Conservation (phyloP, 2,888 invertebrate species). For the Lithophane semibrunnea region DNA sequence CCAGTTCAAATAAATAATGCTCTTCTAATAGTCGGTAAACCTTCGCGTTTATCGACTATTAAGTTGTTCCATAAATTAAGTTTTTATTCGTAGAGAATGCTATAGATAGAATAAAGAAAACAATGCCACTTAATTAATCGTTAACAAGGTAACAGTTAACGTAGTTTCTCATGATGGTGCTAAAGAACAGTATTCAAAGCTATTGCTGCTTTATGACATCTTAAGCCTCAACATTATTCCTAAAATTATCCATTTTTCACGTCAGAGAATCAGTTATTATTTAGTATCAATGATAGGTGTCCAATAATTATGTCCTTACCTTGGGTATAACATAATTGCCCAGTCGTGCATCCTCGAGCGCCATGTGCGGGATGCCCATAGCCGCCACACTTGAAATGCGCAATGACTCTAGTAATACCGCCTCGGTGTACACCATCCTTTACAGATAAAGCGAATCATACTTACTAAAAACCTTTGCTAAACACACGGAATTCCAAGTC, state of each 20-base stretch:
- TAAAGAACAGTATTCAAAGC: neutral
- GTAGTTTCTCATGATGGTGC: neutral
- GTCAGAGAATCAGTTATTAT: no score
- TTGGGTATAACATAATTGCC: conserved; percentile 94
- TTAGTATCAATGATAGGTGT: neutral
- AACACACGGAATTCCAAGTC: neutral
- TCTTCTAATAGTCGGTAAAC: neutral
- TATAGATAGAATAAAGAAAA: neutral
- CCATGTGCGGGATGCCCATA: conserved; percentile 95
- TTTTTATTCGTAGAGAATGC: neutral
- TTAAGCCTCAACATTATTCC: neutral
- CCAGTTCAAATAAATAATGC: neutral
- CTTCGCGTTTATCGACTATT: neutral
- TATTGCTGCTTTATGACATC: neutral
- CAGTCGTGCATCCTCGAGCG: conserved; percentile 92
- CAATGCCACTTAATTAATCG: neutral
- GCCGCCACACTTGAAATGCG: conserved; percentile 94
- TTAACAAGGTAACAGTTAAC: conserved; percentile 2
- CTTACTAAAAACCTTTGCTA: neutral
- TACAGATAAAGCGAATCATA: neutral
- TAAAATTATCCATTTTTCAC: neutral
- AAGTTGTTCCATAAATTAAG: neutral
- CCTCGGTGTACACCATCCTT: conserved; percentile 94
- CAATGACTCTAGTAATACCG: conserved; percentile 93
- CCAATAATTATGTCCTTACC: conserved; percentile 81